Base-by-base conservation (phyloP, 2,888 invertebrate species). In the Xanthorhoe spadicearia region DNA sequence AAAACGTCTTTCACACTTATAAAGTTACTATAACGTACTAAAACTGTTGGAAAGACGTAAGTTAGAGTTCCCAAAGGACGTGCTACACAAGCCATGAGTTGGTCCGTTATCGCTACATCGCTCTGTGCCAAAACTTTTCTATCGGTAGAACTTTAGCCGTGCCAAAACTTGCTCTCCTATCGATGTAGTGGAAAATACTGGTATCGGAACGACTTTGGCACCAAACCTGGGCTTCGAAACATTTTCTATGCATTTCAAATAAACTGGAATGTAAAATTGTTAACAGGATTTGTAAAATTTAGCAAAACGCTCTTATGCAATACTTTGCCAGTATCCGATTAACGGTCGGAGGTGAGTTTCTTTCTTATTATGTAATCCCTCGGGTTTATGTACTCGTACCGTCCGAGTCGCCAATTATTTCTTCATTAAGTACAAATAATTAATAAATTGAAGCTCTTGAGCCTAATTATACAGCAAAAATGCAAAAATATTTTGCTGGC, bases 401-500 rank as follows among this genome's bases (percentile, higher is more conserved):
- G 32, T 17, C 19, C 23, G 18, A 28, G 56, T 35, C 13, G 23
- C 6, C 43, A 46, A 1, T 57, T 46, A 52, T 35, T 58, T 19
- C 48, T 23, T 52, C 46, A 10, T 57, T 57, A 48, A 48, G 48
- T 17, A 46, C 48, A 48, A 52, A 23, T 54, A 64, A 53, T 51
- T 65, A 66, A 66, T 69, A 68, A 72, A 68, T 64, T 66, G 43
- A 68, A 68, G 64, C 68, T 59, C 54, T 65, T 48, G 18, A 68
- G 49, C 38, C 38, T 66, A 62, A 59, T 70, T 70, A 69, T 60
- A 57, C 23, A 51, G 17, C 38, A 54, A 56, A 64, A 70, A 60
- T 61, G 58, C 65, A 71, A 72, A 77, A 74, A 75, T 74, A 76
- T 83, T 82, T 81, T 77, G 76, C 74, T 76, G 70, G 68, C 70